Percentiles rank a stretch among this genome's conserved stretches.
Conservation (phyloP, 2,888 invertebrate genomes). For the Salpingus planirostris region DNA sequence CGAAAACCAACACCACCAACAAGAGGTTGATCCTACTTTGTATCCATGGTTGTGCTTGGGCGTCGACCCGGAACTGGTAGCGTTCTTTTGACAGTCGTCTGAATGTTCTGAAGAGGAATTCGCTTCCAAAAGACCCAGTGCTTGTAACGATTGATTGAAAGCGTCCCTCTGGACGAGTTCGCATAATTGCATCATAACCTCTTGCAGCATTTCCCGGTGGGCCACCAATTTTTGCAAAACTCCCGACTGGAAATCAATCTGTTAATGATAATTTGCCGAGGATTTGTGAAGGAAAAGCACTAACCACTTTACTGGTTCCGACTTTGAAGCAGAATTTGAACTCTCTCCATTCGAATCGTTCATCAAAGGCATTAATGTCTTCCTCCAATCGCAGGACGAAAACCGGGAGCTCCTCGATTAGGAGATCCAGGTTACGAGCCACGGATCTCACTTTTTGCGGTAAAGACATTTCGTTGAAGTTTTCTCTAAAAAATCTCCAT, state of each 20-base stretch:
- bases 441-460: conserved; percentile 53
- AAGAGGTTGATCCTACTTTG: conserved; percentile 20
- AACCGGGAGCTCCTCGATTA: conserved; percentile 55
- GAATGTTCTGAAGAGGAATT: conserved; percentile 15
- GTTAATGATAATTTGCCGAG: neutral
- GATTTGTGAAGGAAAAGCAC: conserved; percentile 21
- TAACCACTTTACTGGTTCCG: conserved; percentile 57
- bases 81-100: conserved; percentile 16
- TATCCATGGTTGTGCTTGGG: conserved; percentile 27
- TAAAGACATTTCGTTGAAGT: conserved; percentile 52
- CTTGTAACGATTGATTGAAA: conserved; percentile 50
- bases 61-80: conserved; percentile 19
- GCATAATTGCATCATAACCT: conserved; percentile 46
- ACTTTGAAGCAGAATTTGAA: conserved; percentile 56
- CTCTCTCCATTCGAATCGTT: conserved; percentile 52
- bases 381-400: conserved; percentile 54
- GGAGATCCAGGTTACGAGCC: conserved; percentile 51
- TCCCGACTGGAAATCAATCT: conserved; percentile 40
- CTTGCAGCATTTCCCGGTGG: conserved; percentile 44
- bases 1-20: neutral
- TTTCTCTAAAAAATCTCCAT: conserved; percentile 41
- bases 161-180: conserved; percentile 54
- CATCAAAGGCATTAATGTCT: conserved; percentile 52
- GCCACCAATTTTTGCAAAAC: conserved; percentile 44
- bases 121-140: conserved; percentile 46